Percentiles rank a stretch among this genome's conserved stretches.
phyloP scores from a whole-genome alignment of 2,113 vertebrate species.

The Holacanthus passer region DNA sequence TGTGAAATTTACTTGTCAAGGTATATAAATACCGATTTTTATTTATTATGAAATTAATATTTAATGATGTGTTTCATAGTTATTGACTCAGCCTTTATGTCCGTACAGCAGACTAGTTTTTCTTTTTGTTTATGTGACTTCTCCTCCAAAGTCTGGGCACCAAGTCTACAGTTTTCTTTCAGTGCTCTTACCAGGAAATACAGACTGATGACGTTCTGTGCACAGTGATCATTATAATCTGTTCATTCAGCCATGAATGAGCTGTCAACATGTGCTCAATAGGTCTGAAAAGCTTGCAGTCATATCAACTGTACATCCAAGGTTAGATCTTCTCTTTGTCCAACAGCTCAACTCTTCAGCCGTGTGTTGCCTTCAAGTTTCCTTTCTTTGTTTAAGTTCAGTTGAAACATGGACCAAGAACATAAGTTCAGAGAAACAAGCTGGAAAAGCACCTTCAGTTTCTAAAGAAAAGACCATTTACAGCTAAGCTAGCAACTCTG shows the following conservation, averaged over 20 bases:
- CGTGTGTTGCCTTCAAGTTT: neutral
- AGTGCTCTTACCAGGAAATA: no score
- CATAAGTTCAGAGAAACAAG: neutral
- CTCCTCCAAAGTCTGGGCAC: neutral
- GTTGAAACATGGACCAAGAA: neutral
- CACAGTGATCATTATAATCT: no score
- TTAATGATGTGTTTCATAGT: conserved; percentile 34
- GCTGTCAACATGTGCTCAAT: conserved; percentile 13
- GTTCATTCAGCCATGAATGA: conserved; percentile 1
- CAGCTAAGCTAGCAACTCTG: neutral
- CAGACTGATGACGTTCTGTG: no score
- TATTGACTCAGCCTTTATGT: conserved; percentile 11
- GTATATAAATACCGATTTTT: conserved; percentile 18
- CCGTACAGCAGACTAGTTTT: neutral
- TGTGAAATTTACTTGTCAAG: conserved; percentile 2
- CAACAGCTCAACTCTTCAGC: neutral
- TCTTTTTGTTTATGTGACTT: conserved; percentile 11
- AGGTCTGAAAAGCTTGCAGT: conserved; percentile 2
- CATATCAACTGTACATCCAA: neutral
- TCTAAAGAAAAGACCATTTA: neutral
- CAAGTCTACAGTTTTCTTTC: neutral
- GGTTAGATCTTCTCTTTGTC: neutral
- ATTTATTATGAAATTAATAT: conserved; percentile 39
- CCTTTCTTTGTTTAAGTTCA: neutral
- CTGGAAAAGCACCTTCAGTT: neutral